A percentile compares a stretch with the other conserved stretches of the same genome.
Conservation (phyloP, 2,888 invertebrate genomes). For the Drosophila sordidula region DNA sequence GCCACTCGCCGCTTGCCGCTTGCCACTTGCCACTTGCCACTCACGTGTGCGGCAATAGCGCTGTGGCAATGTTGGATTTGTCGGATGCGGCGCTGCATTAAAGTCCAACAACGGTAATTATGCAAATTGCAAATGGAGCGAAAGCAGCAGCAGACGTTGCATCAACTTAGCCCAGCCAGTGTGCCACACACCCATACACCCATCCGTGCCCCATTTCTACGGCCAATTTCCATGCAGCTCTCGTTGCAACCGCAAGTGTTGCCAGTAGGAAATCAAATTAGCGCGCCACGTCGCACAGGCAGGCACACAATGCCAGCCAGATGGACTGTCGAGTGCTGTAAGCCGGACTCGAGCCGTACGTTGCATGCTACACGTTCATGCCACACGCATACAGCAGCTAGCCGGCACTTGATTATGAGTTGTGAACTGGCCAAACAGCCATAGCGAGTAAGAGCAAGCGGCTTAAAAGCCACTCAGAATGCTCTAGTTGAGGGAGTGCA, state of each 20-base stretch:
- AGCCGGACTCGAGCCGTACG: conserved; percentile 20
- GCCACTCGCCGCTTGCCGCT: background rate
- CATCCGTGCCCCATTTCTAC: conserved; percentile 27
- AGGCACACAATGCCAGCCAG: conserved; percentile 25
- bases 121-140: conserved; percentile 76
- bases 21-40: conserved; percentile 18
- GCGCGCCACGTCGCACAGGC: conserved; percentile 64
- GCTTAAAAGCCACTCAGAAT: conserved; percentile 1
- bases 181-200: background rate
- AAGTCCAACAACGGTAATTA: conserved; percentile 81
- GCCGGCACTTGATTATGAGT: conserved; percentile 54
- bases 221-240: conserved; percentile 43
- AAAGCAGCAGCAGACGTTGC: conserved; percentile 39
- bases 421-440: conserved; percentile 35
- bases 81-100: conserved; percentile 73
- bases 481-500: background rate
- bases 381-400: conserved; percentile 38
- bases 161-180: conserved; percentile 28
- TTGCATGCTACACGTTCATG: conserved; percentile 30
- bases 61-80: conserved; percentile 45
- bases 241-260: conserved; percentile 73
- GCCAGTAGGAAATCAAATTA: conserved; percentile 79
- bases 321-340: conserved; percentile 14
- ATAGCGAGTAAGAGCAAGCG: conserved; percentile 1
- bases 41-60: conserved; percentile 35